Conservation (phyloP, 2,797 vertebrate species). For the Crax fasciolata region DNA sequence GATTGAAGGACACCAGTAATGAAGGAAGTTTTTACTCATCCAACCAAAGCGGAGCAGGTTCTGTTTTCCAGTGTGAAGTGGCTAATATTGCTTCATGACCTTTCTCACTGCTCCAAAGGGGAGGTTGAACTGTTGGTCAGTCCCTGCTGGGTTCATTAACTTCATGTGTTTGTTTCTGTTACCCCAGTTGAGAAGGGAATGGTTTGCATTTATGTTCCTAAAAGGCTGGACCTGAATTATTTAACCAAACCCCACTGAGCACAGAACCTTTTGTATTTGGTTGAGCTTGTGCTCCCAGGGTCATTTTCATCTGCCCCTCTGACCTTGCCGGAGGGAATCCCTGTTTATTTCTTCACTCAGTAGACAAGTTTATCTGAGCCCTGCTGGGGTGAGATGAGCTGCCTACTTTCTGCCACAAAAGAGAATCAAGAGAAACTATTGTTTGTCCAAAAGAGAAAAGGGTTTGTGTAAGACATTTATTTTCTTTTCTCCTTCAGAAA, state of each 20-base stretch:
- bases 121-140: constrained; percentile 51
- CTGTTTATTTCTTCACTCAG: constrained; percentile 15
- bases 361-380: constrained; percentile 26
- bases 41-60: background rate
- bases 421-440: background rate
- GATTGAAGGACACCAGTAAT: background rate
- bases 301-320: constrained; percentile 5
- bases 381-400: constrained; percentile 5
- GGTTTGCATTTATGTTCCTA: constrained; percentile 59
- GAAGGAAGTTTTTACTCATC: background rate
- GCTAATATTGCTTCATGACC: background rate
- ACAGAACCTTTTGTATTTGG: constrained; percentile 34
- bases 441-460: background rate
- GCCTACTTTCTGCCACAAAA: background rate
- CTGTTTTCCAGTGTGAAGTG: constrained; percentile 25
- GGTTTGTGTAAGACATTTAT: background rate
- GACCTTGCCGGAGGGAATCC: constrained; percentile 35
- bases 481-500: background rate
- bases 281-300: constrained; percentile 2
- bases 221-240: constrained; percentile 50
- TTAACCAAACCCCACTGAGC: constrained; percentile 44
- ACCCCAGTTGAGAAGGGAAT: constrained; percentile 42
- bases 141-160: constrained; percentile 68
- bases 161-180: constrained; percentile 50
- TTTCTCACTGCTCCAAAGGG: background rate